Evolutionary conservation across 1,140 invertebrate species (phyloP).

Genomic region (Drosophila jambulina): DNA sequence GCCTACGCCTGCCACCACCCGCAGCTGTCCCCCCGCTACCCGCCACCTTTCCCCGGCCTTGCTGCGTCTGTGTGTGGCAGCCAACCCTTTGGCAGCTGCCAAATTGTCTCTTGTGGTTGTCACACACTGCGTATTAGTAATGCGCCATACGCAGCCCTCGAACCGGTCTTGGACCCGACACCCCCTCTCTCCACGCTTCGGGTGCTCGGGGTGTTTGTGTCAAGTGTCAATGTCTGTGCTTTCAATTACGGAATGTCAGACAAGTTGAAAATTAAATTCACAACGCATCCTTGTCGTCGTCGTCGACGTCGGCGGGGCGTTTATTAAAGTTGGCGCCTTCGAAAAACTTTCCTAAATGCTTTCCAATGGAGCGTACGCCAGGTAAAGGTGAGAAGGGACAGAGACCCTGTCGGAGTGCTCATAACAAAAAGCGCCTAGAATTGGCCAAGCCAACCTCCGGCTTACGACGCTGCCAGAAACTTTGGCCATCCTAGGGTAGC

Average conservation of each 20-base stretch:
- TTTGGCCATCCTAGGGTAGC: slow-evolving; percentile 46
- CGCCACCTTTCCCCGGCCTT: not conserved
- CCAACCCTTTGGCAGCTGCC: slow-evolving; percentile 79
- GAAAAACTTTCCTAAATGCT: slow-evolving; percentile 64
- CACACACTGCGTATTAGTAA: slow-evolving; percentile 83
- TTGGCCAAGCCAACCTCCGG: slow-evolving; percentile 38
- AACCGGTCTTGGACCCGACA: slow-evolving; percentile 13
- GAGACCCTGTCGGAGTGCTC: slow-evolving; percentile 7
- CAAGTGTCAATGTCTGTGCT: slow-evolving; percentile 81
- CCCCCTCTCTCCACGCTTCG: too few species aligned
- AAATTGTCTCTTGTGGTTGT: slow-evolving; percentile 83
- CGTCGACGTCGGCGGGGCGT: slow-evolving; percentile 3
- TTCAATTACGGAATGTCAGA: slow-evolving; percentile 81
- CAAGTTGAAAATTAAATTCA: slow-evolving; percentile 82
- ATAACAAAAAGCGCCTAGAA: slow-evolving; percentile 53
- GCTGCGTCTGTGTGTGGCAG: slow-evolving; percentile 10
- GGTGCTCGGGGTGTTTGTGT: slow-evolving; percentile 64
- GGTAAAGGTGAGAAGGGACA: slow-evolving; percentile 5
- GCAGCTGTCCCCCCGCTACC: not conserved
- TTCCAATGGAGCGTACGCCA: slow-evolving; percentile 61
- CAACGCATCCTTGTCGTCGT: slow-evolving; percentile 38
- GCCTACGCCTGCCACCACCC: slow-evolving; percentile 30
- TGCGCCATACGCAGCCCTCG: slow-evolving; percentile 65
- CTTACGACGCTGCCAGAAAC: slow-evolving; percentile 35
- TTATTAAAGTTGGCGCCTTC: slow-evolving; percentile 63